Base-by-base conservation (phyloP, 2,113 vertebrate genomes). In the Sylvia atricapilla region DNA sequence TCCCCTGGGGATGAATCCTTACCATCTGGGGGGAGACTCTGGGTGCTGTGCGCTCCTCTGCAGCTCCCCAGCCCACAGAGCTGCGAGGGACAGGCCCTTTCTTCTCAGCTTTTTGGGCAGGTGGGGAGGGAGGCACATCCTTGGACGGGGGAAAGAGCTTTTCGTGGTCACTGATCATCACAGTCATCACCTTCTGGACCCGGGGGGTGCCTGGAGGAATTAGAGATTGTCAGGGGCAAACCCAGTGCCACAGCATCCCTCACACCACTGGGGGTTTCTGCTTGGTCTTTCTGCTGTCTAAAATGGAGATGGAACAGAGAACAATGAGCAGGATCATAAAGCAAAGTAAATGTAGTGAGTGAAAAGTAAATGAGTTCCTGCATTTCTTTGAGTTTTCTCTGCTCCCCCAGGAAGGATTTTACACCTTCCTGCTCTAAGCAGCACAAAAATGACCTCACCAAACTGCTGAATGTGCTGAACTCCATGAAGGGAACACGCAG, bases 131-230 rank as follows among this genome's bases (percentile, higher is more conserved):
- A 4, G 90, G 88, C 20, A 72, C 88, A 5, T 99, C 99, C 96
- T 99, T 98, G 53, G 98, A 98, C 4, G 97, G 96, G 33, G 99
- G 99, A 68, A 99, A 99, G 92, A 99, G 98, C 44, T 96, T 85
- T 72, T 98, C 97, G 0, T 99, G 99, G 84, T 98, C 98, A 37
- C 99, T 98, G 97, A 99, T 99, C 98, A 99, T 98, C 96, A 98
- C 98, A 2, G 99, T 99, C 99, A 99, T 99, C 97, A 99, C 98
- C 86, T 98, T 99, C 97, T 99, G 99, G 91, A 99, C 99, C 96
- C 98, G 99, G 55, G 98, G 99, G 1, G 99, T 99, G 20, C 99
- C 99, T 99, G 98, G 21, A 39, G 84, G 69, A 25, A 87, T 47
- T 6, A 25, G 70, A 90, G 66, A 66, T 2, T 21, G 28, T 86